phyloP scores from a whole-genome alignment of 2,888 invertebrate genomes.

The Lysandra bellargus region DNA sequence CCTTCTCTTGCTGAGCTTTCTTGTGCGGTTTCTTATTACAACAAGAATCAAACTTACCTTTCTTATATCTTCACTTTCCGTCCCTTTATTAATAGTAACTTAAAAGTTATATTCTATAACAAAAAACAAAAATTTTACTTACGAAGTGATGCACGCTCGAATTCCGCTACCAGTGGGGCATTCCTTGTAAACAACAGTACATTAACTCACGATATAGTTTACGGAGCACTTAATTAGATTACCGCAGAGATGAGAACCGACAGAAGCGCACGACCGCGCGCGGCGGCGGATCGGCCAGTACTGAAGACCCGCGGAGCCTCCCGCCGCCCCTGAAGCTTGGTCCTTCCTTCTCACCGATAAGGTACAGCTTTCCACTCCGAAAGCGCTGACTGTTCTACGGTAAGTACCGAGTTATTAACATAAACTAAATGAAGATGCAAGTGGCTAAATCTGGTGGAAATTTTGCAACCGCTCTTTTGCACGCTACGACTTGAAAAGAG shows the following conservation, averaged over 20 bases:
- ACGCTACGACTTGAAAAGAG: neutral
- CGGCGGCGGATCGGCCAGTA: conserved; percentile 67
- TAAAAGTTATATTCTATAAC: neutral
- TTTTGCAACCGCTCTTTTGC: conserved; percentile 32
- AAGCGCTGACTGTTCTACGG: conserved; percentile 64
- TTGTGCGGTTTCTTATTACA: neutral
- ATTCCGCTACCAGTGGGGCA: conserved; percentile 51
- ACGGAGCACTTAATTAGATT: conserved; percentile 72
- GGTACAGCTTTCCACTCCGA: conserved; percentile 57
- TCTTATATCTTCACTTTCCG: neutral
- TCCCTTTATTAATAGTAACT: neutral
- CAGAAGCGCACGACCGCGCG: conserved; percentile 57
- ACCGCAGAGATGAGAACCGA: conserved; percentile 52
- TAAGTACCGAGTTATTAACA: conserved; percentile 69
- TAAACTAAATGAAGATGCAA: conserved; percentile 72
- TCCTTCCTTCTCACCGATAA: conserved; percentile 62
- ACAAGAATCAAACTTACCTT: neutral
- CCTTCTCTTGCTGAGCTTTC: neutral
- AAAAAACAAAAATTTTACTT: conserved; percentile 24
- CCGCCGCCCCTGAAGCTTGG: conserved; percentile 55
- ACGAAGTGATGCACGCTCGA: conserved; percentile 55
- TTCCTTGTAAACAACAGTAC: conserved; percentile 53
- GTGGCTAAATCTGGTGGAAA: conserved; percentile 43
- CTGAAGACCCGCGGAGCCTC: conserved; percentile 60
- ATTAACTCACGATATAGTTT: conserved; percentile 63